Base-by-base conservation (phyloP, 2,113 vertebrate species). In the Anolis carolinensis region DNA sequence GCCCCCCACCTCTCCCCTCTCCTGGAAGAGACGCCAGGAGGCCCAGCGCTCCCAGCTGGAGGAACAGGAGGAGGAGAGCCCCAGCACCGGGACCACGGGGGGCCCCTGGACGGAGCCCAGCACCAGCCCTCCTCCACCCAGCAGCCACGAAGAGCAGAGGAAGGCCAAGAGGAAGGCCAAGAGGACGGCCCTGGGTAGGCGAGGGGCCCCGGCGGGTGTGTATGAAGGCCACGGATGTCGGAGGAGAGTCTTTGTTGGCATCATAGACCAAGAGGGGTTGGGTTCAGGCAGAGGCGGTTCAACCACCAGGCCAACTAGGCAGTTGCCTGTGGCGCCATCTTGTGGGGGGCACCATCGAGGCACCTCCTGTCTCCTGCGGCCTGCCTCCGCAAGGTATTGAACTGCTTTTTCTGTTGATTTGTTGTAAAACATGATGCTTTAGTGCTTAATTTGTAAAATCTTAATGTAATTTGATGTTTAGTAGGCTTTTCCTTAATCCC, bases 41-140 rank as follows among this genome's bases (percentile, higher is more conserved):
- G 18, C 27, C 5, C 18, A 62, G 65, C 67, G 16, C 0, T 14
- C 4, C 1, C 21, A 30, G 18, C n/a, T 25, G 52, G 55, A 79
- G 1, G 36, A 72, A 1, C 63, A 30, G 0, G 50, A 30, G 0
- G 71, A 44, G 3, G 34, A 30, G 48, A 20, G 13, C 20, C 67
- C 7, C 16, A 23, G 25, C 18, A 21, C 7, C 34, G 1, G 44
- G 39, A 7, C 11, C 0, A 5, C 0, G n/a, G 4, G 39, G 9
- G 65, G 6, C 9, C 2, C 20, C 20, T 18, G 2, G 34, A 21
- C 68, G 0, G 52, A 10, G 2, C 30, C 4, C 16, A 65, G 44
- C 85, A 1, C 83, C 65, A 39, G n/a, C 65, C 8, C 14, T 13
- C 2, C 10, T 8, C 27, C 30, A 18, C 30, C 36, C 50, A 34